Conservation (phyloP, 2,113 vertebrate genomes). For the Synchiropus splendidus region DNA sequence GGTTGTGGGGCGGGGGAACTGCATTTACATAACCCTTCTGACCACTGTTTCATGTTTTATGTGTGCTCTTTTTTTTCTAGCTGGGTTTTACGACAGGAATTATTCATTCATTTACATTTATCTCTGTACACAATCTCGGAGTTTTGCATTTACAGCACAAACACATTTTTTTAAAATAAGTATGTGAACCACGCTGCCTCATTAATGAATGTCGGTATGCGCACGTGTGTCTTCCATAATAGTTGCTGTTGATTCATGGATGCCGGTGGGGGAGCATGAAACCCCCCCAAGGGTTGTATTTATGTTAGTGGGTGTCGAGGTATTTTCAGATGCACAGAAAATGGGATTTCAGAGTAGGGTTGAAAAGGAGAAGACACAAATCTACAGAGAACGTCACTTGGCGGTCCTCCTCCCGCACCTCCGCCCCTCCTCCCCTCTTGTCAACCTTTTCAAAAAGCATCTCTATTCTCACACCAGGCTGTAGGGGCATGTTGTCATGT, state of each 20-base stretch:
- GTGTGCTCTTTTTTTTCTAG: constrained; percentile 18
- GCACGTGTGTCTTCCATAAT: constrained; percentile 27
- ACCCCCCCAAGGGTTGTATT: constrained; percentile 40
- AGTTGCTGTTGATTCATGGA: constrained; percentile 32
- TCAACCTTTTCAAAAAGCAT: constrained; percentile 71
- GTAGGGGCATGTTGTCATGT: constrained; percentile 66
- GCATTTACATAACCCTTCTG: constrained; percentile 58
- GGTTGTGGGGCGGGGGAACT: constrained; percentile 9
- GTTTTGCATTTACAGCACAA: constrained; percentile 5
- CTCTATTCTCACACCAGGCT: constrained; percentile 60
- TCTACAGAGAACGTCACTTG: constrained; percentile 34
- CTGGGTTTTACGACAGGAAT: constrained; percentile 34
- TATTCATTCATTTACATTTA: constrained; percentile 27
- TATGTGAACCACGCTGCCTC: too few species aligned
- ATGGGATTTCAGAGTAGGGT: constrained; percentile 43
- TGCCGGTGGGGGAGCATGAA: constrained; percentile 17
- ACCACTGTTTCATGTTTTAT: constrained; percentile 57
- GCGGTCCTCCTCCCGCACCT: not conserved
- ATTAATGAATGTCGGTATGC: constrained; percentile 7
- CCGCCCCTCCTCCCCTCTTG: constrained; percentile 34
- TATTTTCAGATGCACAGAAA: constrained; percentile 61
- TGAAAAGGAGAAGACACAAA: constrained; percentile 44
- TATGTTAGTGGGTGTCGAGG: constrained; percentile 45
- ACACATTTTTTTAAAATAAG: not conserved
- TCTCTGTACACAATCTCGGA: constrained; percentile 2